Evolutionary conservation across 2,888 invertebrate genomes (phyloP), one percentile per base, ranked within the genome.

Genomic region (Cataglyphis rosenhaueri): DNA sequence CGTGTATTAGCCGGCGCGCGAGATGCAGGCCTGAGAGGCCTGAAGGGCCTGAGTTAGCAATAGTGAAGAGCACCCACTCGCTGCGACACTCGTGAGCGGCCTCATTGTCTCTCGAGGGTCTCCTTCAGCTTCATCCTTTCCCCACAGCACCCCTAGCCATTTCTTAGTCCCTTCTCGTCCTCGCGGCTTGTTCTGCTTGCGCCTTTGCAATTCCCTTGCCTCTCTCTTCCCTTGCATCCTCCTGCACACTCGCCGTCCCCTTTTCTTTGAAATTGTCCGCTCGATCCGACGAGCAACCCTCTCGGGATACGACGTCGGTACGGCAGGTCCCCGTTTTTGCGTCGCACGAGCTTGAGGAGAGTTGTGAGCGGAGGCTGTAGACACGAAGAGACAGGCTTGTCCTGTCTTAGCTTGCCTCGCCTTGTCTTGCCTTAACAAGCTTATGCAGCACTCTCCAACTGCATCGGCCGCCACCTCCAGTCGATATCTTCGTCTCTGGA

Each of bases 21-120:
- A 89, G 90, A 88, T 86, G 89, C 86, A 90, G 88, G 88, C 84
- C 87, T 88, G 90, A 85, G 90, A 91, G 91, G 91, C 90, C 87
- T 94, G 92, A 94, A 94, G 94, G 92, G 92, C 93, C 94, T 94
- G 94, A 94, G 94, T 94, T 94, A 93, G 94, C 94, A 94, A 94
- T 94, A 94, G 94, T 94, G 92, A 92, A 94, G 93, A 92, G 92
- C 91, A 92, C 88, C 94, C 93, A 94, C 94, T 94, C 93, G 92
- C 92, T 93, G 93, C 92, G 94, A 94, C 94, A 94, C 94, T 94
- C 92, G 92, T 92, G 93, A 94, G 93, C 94, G 94, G 94, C 94
- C 94, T 94, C 94, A 94, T 94, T 94, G 94, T 94, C 94, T 94
- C 92, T 94, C 91, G 89, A 94, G 94, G 92, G 92, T 89, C 91